Evolutionary conservation across 2,797 vertebrate genomes (phyloP).

Genomic region (Lutjanus campechanus): DNA sequence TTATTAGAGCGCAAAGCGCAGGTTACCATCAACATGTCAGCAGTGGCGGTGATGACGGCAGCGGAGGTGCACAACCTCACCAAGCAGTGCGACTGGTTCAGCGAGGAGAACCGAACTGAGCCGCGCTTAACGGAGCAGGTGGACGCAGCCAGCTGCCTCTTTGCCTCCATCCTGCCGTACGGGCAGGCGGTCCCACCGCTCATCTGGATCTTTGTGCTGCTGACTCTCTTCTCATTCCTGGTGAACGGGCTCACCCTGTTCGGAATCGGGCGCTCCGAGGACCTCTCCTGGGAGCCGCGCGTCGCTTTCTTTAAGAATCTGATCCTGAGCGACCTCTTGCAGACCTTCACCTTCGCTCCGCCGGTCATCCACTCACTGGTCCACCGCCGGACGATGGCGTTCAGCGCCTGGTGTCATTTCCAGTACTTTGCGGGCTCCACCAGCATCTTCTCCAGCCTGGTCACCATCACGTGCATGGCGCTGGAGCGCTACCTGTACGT

Average conservation of each 20-base stretch:
- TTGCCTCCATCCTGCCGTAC: conserved; percentile 56
- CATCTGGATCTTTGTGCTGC: conserved; percentile 33
- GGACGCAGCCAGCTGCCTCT: conserved; percentile 52
- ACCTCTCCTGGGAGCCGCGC: conserved; percentile 75
- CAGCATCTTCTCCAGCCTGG: conserved; percentile 68
- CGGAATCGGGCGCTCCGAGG: conserved; percentile 54
- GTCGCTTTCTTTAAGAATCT: conserved; percentile 71
- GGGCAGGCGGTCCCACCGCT: conserved; percentile 27
- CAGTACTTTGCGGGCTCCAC: conserved; percentile 68
- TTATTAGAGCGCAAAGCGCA: not conserved
- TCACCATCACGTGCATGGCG: conserved; percentile 80
- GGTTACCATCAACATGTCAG: not conserved
- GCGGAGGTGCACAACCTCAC: conserved; percentile 18
- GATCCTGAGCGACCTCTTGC: conserved; percentile 73
- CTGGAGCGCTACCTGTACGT: conserved; percentile 81
- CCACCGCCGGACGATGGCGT: conserved; percentile 50
- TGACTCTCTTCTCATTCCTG: conserved; percentile 62
- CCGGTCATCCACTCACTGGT: conserved; percentile 65
- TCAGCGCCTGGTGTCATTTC: conserved; percentile 66
- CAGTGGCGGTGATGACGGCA: not conserved
- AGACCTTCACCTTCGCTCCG: conserved; percentile 65
- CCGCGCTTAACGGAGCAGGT: not conserved
- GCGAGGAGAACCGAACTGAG: conserved; percentile 30
- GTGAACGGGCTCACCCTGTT: conserved; percentile 59
- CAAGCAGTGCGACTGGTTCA: conserved; percentile 21